A percentile compares a stretch with the other conserved stretches of the same genome.
Conservation (phyloP, 1,140 invertebrate species). For the Saccostrea glomerata region DNA sequence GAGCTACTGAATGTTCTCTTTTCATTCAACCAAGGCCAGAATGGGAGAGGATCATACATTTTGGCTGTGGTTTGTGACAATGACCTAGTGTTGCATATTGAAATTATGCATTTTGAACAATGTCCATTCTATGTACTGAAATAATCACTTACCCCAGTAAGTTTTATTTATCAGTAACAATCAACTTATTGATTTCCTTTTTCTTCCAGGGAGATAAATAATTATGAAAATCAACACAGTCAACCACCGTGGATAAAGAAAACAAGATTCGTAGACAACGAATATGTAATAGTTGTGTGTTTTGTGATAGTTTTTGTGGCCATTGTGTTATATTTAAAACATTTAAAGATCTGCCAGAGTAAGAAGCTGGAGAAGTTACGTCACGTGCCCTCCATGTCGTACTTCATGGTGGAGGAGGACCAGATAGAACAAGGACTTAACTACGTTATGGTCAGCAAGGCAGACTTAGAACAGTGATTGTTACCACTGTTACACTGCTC, state of each 20-base stretch:
- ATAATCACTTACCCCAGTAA: too few relatives aligned
- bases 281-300: conserved; percentile 67
- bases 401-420: conserved; percentile 71
- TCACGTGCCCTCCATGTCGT: conserved; percentile 71
- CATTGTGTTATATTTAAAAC: conserved; percentile 69
- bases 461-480: background rate
- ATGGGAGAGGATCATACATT: too few relatives aligned
- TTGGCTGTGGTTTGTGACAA: too few relatives aligned
- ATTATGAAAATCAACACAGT: conserved; percentile 30
- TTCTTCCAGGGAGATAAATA: conserved; percentile 58
- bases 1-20: too few relatives aligned
- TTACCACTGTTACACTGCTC: too few relatives aligned
- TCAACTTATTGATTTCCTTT: background rate
- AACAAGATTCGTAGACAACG: conserved; percentile 55
- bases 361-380: conserved; percentile 54
- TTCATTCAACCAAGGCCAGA: too few relatives aligned
- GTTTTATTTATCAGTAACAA: background rate
- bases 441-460: background rate
- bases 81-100: too few relatives aligned
- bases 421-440: conserved; percentile 61
- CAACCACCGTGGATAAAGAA: conserved; percentile 40
- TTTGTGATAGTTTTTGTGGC: conserved; percentile 70
- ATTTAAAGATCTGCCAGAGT: conserved; percentile 61
- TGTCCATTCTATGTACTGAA: too few relatives aligned
- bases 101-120: too few relatives aligned